These are phyloP conservation scores for Seira ritae DNA, from an alignment of 2,888 invertebrate species.

Conservation along the genomic window DNA sequence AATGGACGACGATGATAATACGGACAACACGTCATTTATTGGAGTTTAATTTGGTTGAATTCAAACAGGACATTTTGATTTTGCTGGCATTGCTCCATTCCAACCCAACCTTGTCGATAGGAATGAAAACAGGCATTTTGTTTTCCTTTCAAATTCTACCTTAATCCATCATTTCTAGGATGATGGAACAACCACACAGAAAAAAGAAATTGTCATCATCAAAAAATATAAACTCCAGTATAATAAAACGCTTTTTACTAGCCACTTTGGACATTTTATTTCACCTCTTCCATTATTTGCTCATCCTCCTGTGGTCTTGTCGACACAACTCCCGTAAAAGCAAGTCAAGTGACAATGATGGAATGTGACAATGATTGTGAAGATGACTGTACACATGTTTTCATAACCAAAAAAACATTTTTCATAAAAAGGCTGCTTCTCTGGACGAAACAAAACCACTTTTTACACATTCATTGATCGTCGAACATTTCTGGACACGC, in stretches of 20 bases:
- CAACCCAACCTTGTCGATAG: no score
- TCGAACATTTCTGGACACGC: background rate
- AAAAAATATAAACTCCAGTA: background rate
- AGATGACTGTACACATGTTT: slow-evolving; percentile 2
- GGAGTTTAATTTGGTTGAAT: no score
- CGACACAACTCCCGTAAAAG: background rate
- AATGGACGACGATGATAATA: no score
- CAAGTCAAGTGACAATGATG: slow-evolving; percentile 8
- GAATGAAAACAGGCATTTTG: no score
- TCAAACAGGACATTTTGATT: no score
- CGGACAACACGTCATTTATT: no score
- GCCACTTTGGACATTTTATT: background rate
- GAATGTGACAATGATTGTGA: slow-evolving; percentile 6
- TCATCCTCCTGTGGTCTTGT: background rate
- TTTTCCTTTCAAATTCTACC: background rate
- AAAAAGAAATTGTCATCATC: background rate
- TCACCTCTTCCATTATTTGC: background rate
- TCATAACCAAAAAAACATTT: background rate
- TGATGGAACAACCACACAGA: background rate
- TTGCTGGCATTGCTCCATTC: no score
- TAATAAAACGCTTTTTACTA: background rate
- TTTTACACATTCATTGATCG: background rate
- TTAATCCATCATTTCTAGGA: background rate
- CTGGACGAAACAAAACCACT: background rate
- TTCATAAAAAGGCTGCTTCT: no score